phyloP scores from a whole-genome alignment of 2,888 invertebrate genomes.

The Ormyrus labotus region DNA sequence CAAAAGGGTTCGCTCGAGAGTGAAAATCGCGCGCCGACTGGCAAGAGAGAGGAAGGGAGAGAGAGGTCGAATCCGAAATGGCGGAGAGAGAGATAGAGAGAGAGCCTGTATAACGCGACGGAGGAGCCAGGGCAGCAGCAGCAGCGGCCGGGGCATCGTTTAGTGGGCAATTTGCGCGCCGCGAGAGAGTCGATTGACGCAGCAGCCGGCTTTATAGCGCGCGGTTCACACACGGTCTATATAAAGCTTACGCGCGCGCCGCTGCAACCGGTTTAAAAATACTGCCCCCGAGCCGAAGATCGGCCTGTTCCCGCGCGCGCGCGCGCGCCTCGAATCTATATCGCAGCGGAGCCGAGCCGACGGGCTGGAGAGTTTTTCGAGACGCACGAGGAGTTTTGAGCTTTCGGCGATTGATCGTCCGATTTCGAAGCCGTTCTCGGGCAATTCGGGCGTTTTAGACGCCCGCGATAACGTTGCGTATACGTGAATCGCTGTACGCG shows the following conservation, averaged over 20 bases:
- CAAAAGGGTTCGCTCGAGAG: constrained; percentile 52
- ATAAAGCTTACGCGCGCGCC: too few relatives aligned
- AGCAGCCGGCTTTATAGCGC: too few relatives aligned
- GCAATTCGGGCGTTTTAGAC: too few relatives aligned
- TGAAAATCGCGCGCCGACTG: constrained; percentile 38
- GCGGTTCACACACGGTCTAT: too few relatives aligned
- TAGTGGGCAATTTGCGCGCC: constrained; percentile 47
- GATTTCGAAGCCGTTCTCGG: too few relatives aligned
- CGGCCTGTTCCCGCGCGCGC: background rate
- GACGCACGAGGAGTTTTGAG: too few relatives aligned
- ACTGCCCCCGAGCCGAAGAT: too few relatives aligned
- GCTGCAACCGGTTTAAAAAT: too few relatives aligned
- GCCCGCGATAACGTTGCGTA: too few relatives aligned
- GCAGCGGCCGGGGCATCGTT: constrained; percentile 32
- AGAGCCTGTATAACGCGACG: background rate
- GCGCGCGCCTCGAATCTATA: background rate
- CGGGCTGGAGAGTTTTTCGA: too few relatives aligned
- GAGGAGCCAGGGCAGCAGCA: background rate
- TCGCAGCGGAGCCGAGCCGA: constrained; percentile 5
- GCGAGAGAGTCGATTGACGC: constrained; percentile 34
- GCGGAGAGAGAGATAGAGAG: constrained; percentile 4
- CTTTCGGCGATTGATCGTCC: too few relatives aligned
- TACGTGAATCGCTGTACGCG: too few relatives aligned
- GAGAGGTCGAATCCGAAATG: background rate
- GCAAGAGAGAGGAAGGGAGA: background rate